phyloP scores from a whole-genome alignment of 2,888 invertebrate species.

The Agrochola lota region DNA sequence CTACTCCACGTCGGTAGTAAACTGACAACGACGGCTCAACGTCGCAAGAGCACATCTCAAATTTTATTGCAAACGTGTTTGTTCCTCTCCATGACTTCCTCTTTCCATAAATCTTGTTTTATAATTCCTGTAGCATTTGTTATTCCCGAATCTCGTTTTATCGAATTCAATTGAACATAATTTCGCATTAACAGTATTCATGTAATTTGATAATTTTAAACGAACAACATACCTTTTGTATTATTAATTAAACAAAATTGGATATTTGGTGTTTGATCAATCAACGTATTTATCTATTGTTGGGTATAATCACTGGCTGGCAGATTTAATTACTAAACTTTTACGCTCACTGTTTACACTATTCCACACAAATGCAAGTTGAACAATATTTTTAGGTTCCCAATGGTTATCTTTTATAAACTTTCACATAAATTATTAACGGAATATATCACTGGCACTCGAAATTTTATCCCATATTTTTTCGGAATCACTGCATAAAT shows the following conservation, averaged over 20 bases:
- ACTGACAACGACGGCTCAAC: slow-evolving; percentile 28
- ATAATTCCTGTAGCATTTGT: slow-evolving; percentile 11
- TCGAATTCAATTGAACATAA: slow-evolving; percentile 4
- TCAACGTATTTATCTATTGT: slow-evolving; percentile 37
- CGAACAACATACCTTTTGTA: slow-evolving; percentile 46
- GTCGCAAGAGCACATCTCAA: slow-evolving; percentile 45
- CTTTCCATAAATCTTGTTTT: slow-evolving; percentile 28
- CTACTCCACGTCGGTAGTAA: slow-evolving; percentile 33
- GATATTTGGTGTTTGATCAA: slow-evolving; percentile 34
- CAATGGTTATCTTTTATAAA: slow-evolving; percentile 18
- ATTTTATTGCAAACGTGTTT: slow-evolving; percentile 47
- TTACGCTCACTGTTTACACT: slow-evolving; percentile 29
- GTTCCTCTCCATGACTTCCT: slow-evolving; percentile 19
- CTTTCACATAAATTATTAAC: slow-evolving; percentile 35
- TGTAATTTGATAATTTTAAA: slow-evolving; percentile 36
- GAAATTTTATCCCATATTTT: slow-evolving; percentile 29
- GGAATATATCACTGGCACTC: slow-evolving; percentile 30
- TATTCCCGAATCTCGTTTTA: background rate
- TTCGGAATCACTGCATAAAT: slow-evolving; percentile 57
- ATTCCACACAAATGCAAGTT: slow-evolving; percentile 19
- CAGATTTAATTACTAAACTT: slow-evolving; percentile 36
- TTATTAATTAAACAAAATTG: slow-evolving; percentile 47
- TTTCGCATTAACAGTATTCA: slow-evolving; percentile 13
- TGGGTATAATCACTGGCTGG: slow-evolving; percentile 27
- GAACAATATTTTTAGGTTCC: slow-evolving; percentile 16